Evolutionary conservation across 92 coral and sea anemone species (phyloP).

Genomic region (Muricea muricata): DNA sequence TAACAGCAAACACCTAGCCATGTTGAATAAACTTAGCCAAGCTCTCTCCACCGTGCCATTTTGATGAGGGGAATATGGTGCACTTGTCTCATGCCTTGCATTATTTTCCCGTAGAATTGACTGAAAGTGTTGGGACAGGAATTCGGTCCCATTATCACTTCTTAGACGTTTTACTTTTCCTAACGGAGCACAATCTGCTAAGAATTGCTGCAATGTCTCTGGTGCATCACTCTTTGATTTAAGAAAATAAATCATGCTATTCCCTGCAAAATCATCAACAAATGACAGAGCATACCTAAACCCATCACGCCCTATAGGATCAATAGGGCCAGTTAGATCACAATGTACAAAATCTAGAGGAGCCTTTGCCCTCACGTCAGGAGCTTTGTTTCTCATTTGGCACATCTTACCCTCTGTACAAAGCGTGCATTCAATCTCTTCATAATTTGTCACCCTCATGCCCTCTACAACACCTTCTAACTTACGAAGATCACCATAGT

Average conservation of each 20-base stretch:
- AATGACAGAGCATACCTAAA: constrained; percentile 32
- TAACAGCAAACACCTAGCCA: too few relatives aligned
- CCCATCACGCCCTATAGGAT: constrained; percentile 46
- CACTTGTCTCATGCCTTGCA: constrained; percentile 9
- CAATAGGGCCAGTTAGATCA: constrained; percentile 50
- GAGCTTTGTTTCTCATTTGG: constrained; percentile 30
- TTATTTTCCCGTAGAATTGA: not conserved
- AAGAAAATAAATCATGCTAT: not conserved
- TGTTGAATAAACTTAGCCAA: too few relatives aligned
- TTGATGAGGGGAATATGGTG: constrained; percentile 13
- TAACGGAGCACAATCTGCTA: constrained; percentile 30
- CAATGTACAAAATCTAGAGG: constrained; percentile 43
- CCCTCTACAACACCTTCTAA: constrained; percentile 24
- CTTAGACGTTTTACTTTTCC: constrained; percentile 38
- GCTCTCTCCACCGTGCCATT: not conserved
- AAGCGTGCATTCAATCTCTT: constrained; percentile 4
- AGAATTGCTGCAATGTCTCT: not conserved
- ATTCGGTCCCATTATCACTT: constrained; percentile 47
- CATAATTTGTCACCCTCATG: not conserved
- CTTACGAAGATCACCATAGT: not conserved
- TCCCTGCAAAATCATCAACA: constrained; percentile 27
- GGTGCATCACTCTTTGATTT: constrained; percentile 4
- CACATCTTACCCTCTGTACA: constrained; percentile 34
- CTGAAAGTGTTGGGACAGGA: not conserved
- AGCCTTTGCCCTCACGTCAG: constrained; percentile 2